Base-by-base conservation (phyloP, 2,888 invertebrate species). In the Aphidius colemani region DNA sequence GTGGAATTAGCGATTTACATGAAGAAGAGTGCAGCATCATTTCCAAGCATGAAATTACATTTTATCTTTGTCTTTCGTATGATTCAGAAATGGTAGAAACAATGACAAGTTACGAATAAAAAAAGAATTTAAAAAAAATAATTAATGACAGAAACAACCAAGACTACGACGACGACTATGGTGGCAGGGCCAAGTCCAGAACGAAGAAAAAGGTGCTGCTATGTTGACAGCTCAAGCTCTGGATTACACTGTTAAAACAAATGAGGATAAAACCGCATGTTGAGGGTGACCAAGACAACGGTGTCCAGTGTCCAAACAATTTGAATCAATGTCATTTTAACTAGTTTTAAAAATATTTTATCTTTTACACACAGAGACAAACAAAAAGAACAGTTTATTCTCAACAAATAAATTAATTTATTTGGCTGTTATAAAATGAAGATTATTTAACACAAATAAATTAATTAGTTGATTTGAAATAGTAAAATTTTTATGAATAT, bases 1-100 rank as follows among this genome's bases (percentile, higher is more conserved):
- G 72, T 70, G 74, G 77, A 78, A 77, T 78, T 78, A 77, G 76
- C 75, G 76, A 78, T 78, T 78, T 77, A 78, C 77, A 77, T 77
- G 74, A 73, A 71, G 70, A 70, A 72, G 69, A 49, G 70, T 70
- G 70, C 59, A 67, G 68, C 68, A 66, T 66, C 64, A 66, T 66
- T 67, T 61, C 64, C 66, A 41, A 48, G 59, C 41, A 43, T 7
- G 55, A 44, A 39, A 56, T 55, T 53, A 55, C 58, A 55, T 50
- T 51, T 41, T 13, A 57, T 65, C 62, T 67, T 66, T 58, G 40
- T 56, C 68, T 67, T 63, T 61, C 58, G 49, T 41, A 51, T 44
- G 53, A 61, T 60, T 53, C 30, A 51, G 53, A 56, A 53, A 64
- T 60, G 61, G 43, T 13, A 9, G 49, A 49, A 43, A 56, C 39